Percentiles rank a stretch among this genome's conserved stretches.
phyloP scores from a whole-genome alignment of 2,797 vertebrate species.

The Chaunax sp. region DNA sequence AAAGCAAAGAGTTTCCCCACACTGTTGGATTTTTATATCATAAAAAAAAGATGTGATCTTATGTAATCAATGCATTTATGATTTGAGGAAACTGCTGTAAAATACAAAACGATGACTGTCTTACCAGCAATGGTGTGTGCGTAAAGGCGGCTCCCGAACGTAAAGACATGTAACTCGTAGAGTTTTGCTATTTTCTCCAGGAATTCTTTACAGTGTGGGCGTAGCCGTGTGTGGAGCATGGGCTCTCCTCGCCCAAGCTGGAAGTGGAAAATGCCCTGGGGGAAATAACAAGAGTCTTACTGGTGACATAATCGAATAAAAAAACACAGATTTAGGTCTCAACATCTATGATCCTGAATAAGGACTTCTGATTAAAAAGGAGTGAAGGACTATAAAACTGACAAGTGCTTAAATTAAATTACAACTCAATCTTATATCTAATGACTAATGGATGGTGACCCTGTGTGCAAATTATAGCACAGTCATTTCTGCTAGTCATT shows the following conservation, averaged over 20 bases:
- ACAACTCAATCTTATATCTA: background rate
- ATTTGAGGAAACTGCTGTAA: background rate
- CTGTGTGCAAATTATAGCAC: background rate
- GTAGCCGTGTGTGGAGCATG: slow-evolving; percentile 96
- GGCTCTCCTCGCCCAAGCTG: slow-evolving; percentile 96
- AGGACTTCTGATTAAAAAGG: background rate
- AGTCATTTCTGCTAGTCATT: background rate
- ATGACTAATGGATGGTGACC: background rate
- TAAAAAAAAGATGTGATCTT: background rate
- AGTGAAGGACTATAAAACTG: background rate
- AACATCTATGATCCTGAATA: background rate
- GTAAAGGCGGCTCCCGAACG: slow-evolving; percentile 97
- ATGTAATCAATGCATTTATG: rapidly evolving
- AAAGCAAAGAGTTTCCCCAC: background rate
- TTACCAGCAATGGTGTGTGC: slow-evolving; percentile 98
- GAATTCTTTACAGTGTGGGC: slow-evolving; percentile 97
- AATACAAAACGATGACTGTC: background rate
- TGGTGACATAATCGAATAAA: no score
- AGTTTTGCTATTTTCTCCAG: slow-evolving; percentile 97
- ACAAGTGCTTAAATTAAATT: background rate
- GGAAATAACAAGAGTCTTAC: slow-evolving; percentile 7
- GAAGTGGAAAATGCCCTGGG: slow-evolving; percentile 97
- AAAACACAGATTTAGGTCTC: background rate
- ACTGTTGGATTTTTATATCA: background rate
- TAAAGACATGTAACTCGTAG: slow-evolving; percentile 97